Conservation (phyloP, 2,113 vertebrate genomes). For the Poecile atricapillus region DNA sequence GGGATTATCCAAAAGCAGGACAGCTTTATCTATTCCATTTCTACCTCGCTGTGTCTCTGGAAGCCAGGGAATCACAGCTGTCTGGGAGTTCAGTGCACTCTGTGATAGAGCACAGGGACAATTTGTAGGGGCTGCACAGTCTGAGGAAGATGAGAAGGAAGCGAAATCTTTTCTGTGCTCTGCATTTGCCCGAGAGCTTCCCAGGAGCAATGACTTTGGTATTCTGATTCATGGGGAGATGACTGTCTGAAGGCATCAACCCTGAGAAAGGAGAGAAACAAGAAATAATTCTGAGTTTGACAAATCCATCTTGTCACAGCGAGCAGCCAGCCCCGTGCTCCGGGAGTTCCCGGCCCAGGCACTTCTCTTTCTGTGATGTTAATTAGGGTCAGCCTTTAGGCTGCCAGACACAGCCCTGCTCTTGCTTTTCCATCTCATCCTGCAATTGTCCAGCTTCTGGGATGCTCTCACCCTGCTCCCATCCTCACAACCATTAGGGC, state of each 20-base stretch:
- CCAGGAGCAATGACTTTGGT: background rate
- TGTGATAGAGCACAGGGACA: background rate
- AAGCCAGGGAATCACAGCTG: background rate
- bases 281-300: background rate
- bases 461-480: background rate
- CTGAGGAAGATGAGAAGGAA: background rate
- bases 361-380: background rate
- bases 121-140: background rate
- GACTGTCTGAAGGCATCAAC: background rate
- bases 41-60: background rate
- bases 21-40: background rate
- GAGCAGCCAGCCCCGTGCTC: background rate
- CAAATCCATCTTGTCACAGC: background rate
- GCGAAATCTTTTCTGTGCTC: background rate
- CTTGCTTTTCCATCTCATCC: background rate
- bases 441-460: background rate
- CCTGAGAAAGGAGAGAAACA: background rate
- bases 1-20: background rate
- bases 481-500: rapidly evolving
- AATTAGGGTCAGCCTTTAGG: background rate
- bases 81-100: background rate
- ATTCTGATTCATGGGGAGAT: background rate
- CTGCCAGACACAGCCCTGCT: background rate
- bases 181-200: background rate
- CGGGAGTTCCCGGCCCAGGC: background rate